Conservation (phyloP, 1,140 invertebrate species). For the Thaumetopoea pityocampa region DNA sequence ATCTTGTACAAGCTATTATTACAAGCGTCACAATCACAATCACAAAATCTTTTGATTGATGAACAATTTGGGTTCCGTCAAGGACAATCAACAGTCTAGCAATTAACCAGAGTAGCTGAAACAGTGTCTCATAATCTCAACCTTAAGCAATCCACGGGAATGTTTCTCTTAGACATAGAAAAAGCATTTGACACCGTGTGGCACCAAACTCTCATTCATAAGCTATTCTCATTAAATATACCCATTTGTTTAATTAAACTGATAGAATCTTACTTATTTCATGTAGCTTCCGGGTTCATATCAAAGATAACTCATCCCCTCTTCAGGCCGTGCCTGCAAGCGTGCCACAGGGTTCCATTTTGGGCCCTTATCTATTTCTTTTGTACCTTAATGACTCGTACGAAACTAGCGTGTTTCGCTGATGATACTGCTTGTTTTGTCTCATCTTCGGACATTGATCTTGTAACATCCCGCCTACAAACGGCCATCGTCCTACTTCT, state of each 20-base stretch:
- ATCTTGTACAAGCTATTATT: too few species aligned
- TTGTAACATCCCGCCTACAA: slow-evolving; percentile 11
- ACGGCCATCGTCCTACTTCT: slow-evolving; percentile 1
- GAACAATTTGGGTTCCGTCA: slow-evolving; percentile 23
- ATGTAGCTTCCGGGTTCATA: slow-evolving; percentile 7
- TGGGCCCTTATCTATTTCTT: slow-evolving; percentile 25
- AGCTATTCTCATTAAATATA: slow-evolving; percentile 20
- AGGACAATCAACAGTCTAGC: slow-evolving; percentile 17
- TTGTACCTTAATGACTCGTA: slow-evolving; percentile 25
- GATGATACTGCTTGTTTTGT: slow-evolving; percentile 30
- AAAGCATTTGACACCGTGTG: slow-evolving; percentile 31
- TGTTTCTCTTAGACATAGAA: slow-evolving; percentile 23
- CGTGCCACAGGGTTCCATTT: slow-evolving; percentile 32
- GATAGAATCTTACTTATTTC: slow-evolving; percentile 5
- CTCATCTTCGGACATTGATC: slow-evolving; percentile 3
- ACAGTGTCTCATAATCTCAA: slow-evolving; percentile 14
- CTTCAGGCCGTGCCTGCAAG: slow-evolving; percentile 18
- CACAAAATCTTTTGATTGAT: slow-evolving; percentile 1
- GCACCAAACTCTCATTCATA: slow-evolving; percentile 35
- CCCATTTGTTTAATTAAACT: slow-evolving; percentile 8
- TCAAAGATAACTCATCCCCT: not conserved
- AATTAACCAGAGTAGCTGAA: slow-evolving; percentile 20
- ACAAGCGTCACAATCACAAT: not conserved
- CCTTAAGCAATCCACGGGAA: slow-evolving; percentile 16
- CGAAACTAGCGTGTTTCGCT: too few species aligned